These are phyloP conservation scores for Pluvialis apricaria DNA, from an alignment of 2,113 vertebrate species.

Conservation along the genomic window DNA sequence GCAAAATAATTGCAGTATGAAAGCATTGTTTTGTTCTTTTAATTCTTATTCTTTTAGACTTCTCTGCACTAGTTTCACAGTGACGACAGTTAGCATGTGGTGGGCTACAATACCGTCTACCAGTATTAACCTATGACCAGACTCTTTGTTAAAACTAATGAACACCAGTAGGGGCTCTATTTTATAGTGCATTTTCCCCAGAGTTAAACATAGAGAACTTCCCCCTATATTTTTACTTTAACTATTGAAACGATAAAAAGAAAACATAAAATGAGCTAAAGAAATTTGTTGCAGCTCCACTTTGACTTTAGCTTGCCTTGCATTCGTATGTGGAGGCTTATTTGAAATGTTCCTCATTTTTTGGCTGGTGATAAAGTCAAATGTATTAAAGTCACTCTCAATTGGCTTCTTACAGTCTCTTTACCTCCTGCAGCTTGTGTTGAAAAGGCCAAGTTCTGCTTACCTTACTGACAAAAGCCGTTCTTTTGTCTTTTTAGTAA, in stretches of 20 bases:
- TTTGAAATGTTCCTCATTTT: not conserved
- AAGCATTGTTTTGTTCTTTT: not conserved
- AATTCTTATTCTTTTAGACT: not conserved
- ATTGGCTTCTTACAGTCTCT: not conserved
- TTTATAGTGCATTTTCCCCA: slow-evolving; percentile 30
- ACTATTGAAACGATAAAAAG: not conserved
- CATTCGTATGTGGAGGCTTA: not conserved
- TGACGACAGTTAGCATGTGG: not conserved
- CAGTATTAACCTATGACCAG: slow-evolving; percentile 44
- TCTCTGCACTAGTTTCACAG: not conserved
- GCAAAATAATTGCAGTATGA: not conserved
- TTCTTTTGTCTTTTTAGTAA: not conserved
- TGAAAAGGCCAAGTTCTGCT: not conserved
- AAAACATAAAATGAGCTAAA: not conserved
- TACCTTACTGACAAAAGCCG: not conserved
- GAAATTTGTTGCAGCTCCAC: not conserved
- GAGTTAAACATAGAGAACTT: not conserved
- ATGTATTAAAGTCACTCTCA: not conserved
- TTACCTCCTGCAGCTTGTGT: not conserved
- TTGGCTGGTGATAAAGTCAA: not conserved
- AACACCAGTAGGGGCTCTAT: slow-evolving; percentile 30
- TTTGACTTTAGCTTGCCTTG: not conserved
- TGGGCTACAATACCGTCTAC: not conserved
- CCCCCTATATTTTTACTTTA: not conserved
- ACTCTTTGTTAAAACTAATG: slow-evolving; percentile 56